phyloP scores from a whole-genome alignment of 1,140 invertebrate genomes.

The Drepana arcuata region DNA sequence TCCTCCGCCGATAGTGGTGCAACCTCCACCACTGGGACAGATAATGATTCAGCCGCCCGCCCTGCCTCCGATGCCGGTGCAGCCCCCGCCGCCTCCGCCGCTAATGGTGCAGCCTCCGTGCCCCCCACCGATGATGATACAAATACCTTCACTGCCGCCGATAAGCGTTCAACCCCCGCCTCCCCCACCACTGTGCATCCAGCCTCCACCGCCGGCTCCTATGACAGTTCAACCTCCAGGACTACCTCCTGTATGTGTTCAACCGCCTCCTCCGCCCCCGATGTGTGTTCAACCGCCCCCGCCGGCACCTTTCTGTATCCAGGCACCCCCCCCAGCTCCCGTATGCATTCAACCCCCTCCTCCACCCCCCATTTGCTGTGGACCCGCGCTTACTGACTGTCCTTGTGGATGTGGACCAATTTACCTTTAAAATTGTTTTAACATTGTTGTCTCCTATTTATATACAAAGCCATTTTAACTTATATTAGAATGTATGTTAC shows the following conservation, averaged over 20 bases:
- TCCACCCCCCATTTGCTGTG: conserved; percentile 19
- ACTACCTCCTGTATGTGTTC: conserved; percentile 39
- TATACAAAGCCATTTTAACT: too few species aligned
- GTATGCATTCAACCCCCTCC: conserved; percentile 39
- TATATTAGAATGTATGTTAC: too few species aligned
- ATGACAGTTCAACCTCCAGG: conserved; percentile 45
- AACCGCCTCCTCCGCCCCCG: conserved; percentile 40
- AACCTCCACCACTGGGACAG: conserved; percentile 37
- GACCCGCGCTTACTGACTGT: conserved; percentile 3
- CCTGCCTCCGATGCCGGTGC: conserved; percentile 38
- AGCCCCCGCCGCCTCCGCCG: conserved; percentile 36
- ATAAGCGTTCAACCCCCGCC: conserved; percentile 46
- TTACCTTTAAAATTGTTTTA: too few species aligned
- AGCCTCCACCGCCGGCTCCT: conserved; percentile 32
- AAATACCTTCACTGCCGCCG: conserved; percentile 36
- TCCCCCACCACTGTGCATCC: conserved; percentile 36
- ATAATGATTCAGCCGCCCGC: conserved; percentile 45
- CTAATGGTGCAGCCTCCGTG: conserved; percentile 45
- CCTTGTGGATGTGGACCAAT: too few species aligned
- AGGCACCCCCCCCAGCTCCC: conserved; percentile 36
- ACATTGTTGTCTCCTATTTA: too few species aligned
- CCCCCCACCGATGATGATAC: conserved; percentile 39
- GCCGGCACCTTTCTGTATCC: conserved; percentile 39
- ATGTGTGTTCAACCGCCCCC: conserved; percentile 42
- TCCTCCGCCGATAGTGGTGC: conserved; percentile 39